phyloP scores from a whole-genome alignment of 2,113 vertebrate species.

The Corythornis madagascariensis region DNA sequence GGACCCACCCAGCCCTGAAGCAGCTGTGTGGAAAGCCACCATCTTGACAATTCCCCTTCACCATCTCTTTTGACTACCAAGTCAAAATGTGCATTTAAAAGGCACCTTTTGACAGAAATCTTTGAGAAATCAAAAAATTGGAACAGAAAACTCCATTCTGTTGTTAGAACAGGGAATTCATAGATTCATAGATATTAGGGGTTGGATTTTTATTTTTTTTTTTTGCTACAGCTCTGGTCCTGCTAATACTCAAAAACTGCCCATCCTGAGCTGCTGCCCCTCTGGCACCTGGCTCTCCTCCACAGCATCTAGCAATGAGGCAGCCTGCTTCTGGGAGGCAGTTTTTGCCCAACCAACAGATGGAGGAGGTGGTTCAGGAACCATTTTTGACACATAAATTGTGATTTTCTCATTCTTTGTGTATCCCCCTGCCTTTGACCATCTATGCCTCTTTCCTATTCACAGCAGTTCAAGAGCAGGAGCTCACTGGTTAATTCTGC shows the following conservation, averaged over 20 bases:
- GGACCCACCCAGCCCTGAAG: not conserved
- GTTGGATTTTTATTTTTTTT: no score
- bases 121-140: not conserved
- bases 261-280: not conserved
- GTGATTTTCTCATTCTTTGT: conserved; percentile 1
- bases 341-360: not conserved
- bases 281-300: not conserved
- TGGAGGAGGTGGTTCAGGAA: not conserved
- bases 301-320: not conserved
- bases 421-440: not conserved
- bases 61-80: not conserved
- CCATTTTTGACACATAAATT: not conserved
- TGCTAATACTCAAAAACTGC: not conserved
- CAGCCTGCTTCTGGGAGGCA: not conserved
- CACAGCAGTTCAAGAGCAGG: conserved; percentile 27
- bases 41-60: not conserved
- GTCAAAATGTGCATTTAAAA: not conserved
- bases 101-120: not conserved
- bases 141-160: no score
- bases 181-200: no score
- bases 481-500: conserved; percentile 50
- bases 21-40: not conserved
- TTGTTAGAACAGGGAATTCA: not conserved
- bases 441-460: not conserved
- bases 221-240: not conserved